A percentile compares a stretch with the other conserved stretches of the same genome.
phyloP scores from a whole-genome alignment of 2,797 vertebrate genomes.

The Tarsius wallacei region DNA sequence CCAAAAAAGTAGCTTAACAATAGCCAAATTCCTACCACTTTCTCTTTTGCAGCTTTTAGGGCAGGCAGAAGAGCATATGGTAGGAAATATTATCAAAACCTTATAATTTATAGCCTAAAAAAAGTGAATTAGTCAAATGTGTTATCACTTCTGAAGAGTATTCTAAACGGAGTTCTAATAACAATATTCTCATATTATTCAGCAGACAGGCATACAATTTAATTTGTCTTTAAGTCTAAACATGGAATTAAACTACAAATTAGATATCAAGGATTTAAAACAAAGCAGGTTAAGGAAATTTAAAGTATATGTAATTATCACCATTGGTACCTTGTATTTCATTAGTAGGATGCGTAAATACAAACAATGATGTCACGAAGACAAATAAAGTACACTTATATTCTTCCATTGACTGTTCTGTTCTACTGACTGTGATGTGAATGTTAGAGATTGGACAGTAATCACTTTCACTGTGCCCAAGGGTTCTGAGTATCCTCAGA shows the following conservation, averaged over 20 bases:
- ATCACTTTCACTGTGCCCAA: not conserved
- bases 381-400: not conserved
- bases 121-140: conserved; percentile 25
- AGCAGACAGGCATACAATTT: conserved; percentile 66
- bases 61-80: not conserved
- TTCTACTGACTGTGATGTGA: not conserved
- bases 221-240: conserved; percentile 67
- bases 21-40: conserved; percentile 14
- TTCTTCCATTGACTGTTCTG: not conserved
- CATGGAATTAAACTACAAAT: conserved; percentile 68
- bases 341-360: conserved; percentile 46
- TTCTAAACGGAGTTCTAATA: conserved; percentile 65
- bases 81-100: conserved; percentile 6
- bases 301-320: conserved; percentile 69
- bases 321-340: not conserved
- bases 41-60: conserved; percentile 3
- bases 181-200: conserved; percentile 23
- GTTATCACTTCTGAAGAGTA: conserved; percentile 48
- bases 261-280: conserved; percentile 65
- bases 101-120: conserved; percentile 62
- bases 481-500: not conserved
- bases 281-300: conserved; percentile 27
- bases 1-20: not conserved
- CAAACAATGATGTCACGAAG: not conserved
- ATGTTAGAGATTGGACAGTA: not conserved